A percentile compares a stretch with the other conserved stretches of the same genome.
These are phyloP conservation scores for Tuta absoluta DNA, from an alignment of 2,888 invertebrate species.

Conservation along the genomic window DNA sequence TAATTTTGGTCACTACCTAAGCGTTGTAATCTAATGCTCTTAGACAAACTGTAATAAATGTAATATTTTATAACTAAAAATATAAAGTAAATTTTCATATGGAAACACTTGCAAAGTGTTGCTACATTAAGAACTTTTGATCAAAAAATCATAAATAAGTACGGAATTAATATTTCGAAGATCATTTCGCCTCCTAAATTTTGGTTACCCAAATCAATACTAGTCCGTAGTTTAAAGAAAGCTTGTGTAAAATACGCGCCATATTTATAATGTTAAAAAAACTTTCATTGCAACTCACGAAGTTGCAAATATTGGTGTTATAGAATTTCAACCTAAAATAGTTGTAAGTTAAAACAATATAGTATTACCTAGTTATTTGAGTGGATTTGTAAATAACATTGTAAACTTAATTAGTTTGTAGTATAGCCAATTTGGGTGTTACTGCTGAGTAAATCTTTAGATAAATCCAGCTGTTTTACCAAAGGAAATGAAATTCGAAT, in stretches of 20 bases:
- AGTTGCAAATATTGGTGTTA: constrained; percentile 31
- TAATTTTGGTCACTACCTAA: neutral
- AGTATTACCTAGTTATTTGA: constrained; percentile 26
- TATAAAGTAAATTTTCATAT: neutral
- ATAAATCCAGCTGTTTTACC: constrained; percentile 29
- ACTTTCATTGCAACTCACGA: constrained; percentile 29
- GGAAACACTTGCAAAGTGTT: neutral
- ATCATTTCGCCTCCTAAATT: constrained; percentile 31
- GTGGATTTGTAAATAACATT: constrained; percentile 30
- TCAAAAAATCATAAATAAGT: neutral
- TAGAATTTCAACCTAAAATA: constrained; percentile 32
- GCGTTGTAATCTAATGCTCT: constrained; percentile 25
- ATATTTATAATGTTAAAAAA: constrained; percentile 35
- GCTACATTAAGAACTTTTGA: neutral
- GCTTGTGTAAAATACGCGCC: constrained; percentile 67
- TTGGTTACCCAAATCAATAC: constrained; percentile 67
- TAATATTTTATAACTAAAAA: neutral
- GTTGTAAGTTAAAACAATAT: constrained; percentile 23
- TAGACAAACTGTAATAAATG: constrained; percentile 4
- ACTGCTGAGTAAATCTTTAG: constrained; percentile 23
- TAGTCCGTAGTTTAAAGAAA: constrained; percentile 66
- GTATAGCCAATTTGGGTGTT: constrained; percentile 26
- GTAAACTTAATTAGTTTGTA: constrained; percentile 28
- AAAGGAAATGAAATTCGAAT: constrained; percentile 8
- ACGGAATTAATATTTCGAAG: neutral